Base-by-base conservation (phyloP, 1,140 invertebrate species). In the Drosophila tristis region DNA sequence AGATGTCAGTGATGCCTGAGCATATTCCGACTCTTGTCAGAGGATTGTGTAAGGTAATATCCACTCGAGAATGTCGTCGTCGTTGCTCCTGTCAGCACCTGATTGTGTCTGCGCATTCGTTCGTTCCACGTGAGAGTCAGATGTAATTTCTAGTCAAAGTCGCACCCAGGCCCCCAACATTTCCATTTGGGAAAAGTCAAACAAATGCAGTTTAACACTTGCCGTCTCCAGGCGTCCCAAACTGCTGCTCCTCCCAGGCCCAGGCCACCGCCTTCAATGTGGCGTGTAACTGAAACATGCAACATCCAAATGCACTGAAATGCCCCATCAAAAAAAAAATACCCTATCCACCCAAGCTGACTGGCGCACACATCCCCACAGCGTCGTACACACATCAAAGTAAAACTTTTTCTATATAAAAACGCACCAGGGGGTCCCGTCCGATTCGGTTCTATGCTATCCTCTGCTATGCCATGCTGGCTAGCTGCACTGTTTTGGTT, bases 191-290 rank as follows among this genome's bases (percentile, higher is more conserved):
- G 70, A 74, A 77, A 70, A 81, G 60, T 70, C 80, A 76, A 80
- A 64, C 80, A 65, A 89, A 77, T 89, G 84, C 79, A 84, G 84
- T 84, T 89, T 84, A 89, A 89, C 84, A 89, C 84, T 89, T 89
- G 67, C n/a, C 55, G 48, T 45, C 35, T 35, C 31, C 35, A 35
- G 26, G 25, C n/a, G 13, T 48, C 61, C 29, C 23, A 29, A 42
- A 8, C 42, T 13, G 2, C 29, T 20, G 13, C 15, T 51, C 48
- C 42, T 35, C 9, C 31, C 9, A 39, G 3, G 13, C 11, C 35
- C 35, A 11, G 11, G 5, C 35, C 11, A 11, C 35, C 11, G 35
- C 57, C 44, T 42, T 6, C 43, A 68, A 62, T 80, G 78, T 80
- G 78, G 64, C 75, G 66, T 84, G 80, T 72, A 84, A 84, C 80